Evolutionary conservation across 1,140 invertebrate genomes (phyloP), one percentile per base, ranked within the genome.

Genomic region (Drosophila trapezifrons): DNA sequence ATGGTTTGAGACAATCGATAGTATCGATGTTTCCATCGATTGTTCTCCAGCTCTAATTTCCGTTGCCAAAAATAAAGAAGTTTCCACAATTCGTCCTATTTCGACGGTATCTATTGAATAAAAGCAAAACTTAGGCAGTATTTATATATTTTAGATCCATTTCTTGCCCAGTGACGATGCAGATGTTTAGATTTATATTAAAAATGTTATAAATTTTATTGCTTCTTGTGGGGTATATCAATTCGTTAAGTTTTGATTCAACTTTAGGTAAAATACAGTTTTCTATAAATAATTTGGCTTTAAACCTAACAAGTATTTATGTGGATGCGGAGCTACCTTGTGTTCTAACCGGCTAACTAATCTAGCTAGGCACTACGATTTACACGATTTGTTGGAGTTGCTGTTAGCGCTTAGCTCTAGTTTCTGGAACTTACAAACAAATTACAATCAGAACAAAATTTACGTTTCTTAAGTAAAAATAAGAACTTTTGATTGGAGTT

Each of bases 201-300:
- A 73, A 49, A 46, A 57, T 42, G n/a, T 66, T 52, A 56, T 72
- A 46, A 18, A 60, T 77, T 81, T 78, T 83, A 83, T 83, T 83
- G 80, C 80, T 83, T 76, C 5, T 67, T 56, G 40, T 64, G 49
- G 67, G 58, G 74, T 51, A 75, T 75, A 69, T 84, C 71, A 71
- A 83, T 76, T 84, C 54, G 80, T 79, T 69, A 59, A 25, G 25
- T 58, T 18, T 43, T 22, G 15, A 13, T 49, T 49, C 6, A 22
- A 27, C 22, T 57, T 54, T 54, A 8, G 25, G 52, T 67, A 54
- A 76, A 76, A 80, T 32, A 77, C 59, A 37, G 29, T 37, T 27
- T 17, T 51, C 17, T 82, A 82, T 82, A 82, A 82, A 82, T 82
- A 82, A 82, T 82, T 82, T 82, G 69, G 79, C 79, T 82, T 82